Evolutionary conservation across 2,797 vertebrate genomes (phyloP), one percentile per base, ranked within the genome.

Genomic region (Tenualosa ilisha): DNA sequence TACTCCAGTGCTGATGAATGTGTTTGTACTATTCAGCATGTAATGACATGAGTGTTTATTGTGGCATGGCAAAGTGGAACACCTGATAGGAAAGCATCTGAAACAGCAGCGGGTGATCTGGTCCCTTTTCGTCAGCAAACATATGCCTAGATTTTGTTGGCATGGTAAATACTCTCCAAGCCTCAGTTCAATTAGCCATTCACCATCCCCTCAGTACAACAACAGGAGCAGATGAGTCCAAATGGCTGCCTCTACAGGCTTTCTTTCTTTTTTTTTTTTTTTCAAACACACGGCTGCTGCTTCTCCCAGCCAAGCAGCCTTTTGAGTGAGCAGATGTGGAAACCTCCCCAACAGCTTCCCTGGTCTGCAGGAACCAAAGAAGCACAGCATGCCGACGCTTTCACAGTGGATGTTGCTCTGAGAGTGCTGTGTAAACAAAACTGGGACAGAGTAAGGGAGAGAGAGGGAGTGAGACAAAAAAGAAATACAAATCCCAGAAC

Each of bases 351-450:
- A 50, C 65, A 51, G 50, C 2, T 51, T 72, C 68, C 51, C 24
- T 46, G 50, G 81, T 72, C 79, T 65, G 82, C 75, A 81, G 61
- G 82, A 56, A 65, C 81, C 40, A 65, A 84, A 88, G 87, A 54
- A 6, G 9, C 43, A 54, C 82, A 86, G 86, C 82, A 72, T 24
- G 6, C 75, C 72, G 72, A 56, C 56, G 9, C 79, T 75, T 61
- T 65, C 59, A 59, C 50, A 6, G 56, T 46, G 82, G 84, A 88
- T 65, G 13, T 82, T 84, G 79, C 84, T 86, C 37, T 26, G 15
- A 84, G 85, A 24, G 59, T 81, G 22, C 68, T 17, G 83, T 53
- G 83, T 85, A 82, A 89, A 88, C 85, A 88, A 87, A 84, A 43
- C 11, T 63, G 81, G 84, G 63, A 37, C 84, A 51, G 83, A 84